Evolutionary conservation across 2,113 vertebrate species (phyloP), one percentile per base, ranked within the genome.

Genomic region (Entomyzon cyanotis): DNA sequence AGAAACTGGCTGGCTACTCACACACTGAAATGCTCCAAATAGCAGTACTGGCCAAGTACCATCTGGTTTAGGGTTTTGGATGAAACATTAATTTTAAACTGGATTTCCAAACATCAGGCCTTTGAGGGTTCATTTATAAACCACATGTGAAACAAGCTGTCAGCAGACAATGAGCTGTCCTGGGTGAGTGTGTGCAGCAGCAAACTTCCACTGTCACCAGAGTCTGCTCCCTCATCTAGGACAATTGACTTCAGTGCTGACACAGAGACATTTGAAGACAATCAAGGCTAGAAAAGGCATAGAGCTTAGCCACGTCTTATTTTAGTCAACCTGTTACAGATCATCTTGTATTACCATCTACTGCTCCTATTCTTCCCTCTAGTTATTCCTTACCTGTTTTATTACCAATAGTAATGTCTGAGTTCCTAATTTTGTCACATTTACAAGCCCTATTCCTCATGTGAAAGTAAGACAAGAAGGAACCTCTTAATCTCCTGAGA

Each of bases 51-150:
- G 53, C 47, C 68, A 95, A 88, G 58, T 70, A 91, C 82, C 82
- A 89, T 95, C 89, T 94, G 89, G 64, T 92, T 95, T 84, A 68
- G 42, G 14, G 15, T 75, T 94, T 90, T 76, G 76, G 53, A 86
- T 73, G 42, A 83, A 95, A 70, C 42, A 67, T 59, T 82, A 16
- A 65, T 84, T 94, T 93, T 91, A 68, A 62, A 14, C 56, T 84
- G 52, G 55, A 37, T 94, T 71, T 96, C 79, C 28, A 87, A 84
- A 70, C 77, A 53, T 59, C 42, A 70, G 55, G 62, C 33, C 17
- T 75, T 80, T 73, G 75, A 87, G 37, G 11, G 31, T 39, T 94
- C 47, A 42, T 89, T 83, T 94, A 53, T 52, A 94, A 94, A 73
- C 60, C 56, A 84, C 71, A 73, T 60, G 24, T 39, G 52, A 64